phyloP scores from a whole-genome alignment of 2,888 invertebrate genomes.

The Protodeltote pygarga region DNA sequence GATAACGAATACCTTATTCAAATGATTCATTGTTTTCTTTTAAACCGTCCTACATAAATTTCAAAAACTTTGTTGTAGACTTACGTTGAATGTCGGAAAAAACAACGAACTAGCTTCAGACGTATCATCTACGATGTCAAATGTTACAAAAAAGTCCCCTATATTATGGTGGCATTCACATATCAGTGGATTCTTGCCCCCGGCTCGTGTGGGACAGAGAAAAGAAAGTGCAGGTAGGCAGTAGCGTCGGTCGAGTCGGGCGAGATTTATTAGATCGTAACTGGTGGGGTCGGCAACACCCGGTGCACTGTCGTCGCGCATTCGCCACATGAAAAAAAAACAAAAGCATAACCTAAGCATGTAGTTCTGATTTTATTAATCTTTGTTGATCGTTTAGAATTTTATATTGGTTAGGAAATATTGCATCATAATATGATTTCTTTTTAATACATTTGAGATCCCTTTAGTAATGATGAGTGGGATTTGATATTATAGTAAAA shows the following conservation, averaged over 20 bases:
- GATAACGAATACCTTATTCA: slow-evolving; percentile 37
- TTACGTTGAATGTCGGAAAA: slow-evolving; percentile 25
- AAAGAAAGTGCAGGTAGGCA: slow-evolving; percentile 84
- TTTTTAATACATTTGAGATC: neutral
- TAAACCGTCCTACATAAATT: slow-evolving; percentile 43
- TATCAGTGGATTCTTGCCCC: slow-evolving; percentile 61
- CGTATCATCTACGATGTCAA: slow-evolving; percentile 52
- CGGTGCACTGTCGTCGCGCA: slow-evolving; percentile 65
- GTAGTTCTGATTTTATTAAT: slow-evolving; percentile 25
- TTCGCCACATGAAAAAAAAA: slow-evolving; percentile 54
- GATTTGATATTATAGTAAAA: too few relatives aligned
- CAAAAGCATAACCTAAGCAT: slow-evolving; percentile 41
- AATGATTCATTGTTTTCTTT: slow-evolving; percentile 43
- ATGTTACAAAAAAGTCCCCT: slow-evolving; percentile 62
- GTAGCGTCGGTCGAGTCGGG: slow-evolving; percentile 64
- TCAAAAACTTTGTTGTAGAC: slow-evolving; percentile 19
- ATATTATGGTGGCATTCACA: slow-evolving; percentile 63
- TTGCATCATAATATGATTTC: neutral
- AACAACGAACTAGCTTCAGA: slow-evolving; percentile 19
- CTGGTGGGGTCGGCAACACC: slow-evolving; percentile 76
- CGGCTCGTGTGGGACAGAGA: slow-evolving; percentile 78
- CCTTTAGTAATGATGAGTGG: neutral
- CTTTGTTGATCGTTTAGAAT: slow-evolving; percentile 17
- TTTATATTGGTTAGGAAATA: neutral
- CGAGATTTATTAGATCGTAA: slow-evolving; percentile 86